A percentile compares a stretch with the other conserved stretches of the same genome.
phyloP scores from a whole-genome alignment of 1,140 invertebrate genomes.

The Hyles vespertilio region DNA sequence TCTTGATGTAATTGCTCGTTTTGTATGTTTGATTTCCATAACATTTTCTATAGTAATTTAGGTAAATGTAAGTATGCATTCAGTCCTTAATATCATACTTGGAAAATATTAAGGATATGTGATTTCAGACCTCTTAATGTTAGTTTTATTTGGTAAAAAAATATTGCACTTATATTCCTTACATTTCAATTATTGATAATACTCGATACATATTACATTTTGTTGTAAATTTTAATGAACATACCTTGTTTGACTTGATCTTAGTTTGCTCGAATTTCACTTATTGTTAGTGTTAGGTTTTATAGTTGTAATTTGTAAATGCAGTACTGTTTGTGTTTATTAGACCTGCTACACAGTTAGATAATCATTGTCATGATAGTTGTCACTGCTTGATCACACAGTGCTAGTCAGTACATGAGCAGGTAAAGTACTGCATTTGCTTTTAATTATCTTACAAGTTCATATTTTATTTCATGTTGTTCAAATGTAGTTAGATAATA shows the following conservation, averaged over 20 bases:
- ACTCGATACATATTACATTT: conserved; percentile 25
- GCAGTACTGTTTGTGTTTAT: conserved; percentile 20
- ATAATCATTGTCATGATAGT: conserved; percentile 10
- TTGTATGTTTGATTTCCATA: conserved; percentile 4
- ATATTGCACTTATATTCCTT: conserved; percentile 2
- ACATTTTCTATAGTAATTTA: neutral
- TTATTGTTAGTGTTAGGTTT: conserved; percentile 25
- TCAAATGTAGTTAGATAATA: conserved; percentile 21
- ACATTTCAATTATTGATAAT: conserved; percentile 27
- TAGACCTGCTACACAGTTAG: conserved; percentile 13
- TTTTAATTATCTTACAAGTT: conserved; percentile 9
- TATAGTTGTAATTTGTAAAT: conserved; percentile 24
- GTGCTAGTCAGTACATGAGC: conserved; percentile 31
- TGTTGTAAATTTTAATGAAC: conserved; percentile 20
- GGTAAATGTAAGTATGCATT: neutral
- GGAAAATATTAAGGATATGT: conserved; percentile 4
- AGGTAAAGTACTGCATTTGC: conserved; percentile 19
- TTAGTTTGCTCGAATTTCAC: conserved; percentile 32
- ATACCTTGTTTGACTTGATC: conserved; percentile 21
- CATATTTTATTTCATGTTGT: conserved; percentile 27
- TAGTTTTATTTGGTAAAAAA: conserved; percentile 15
- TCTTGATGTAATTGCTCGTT: conserved; percentile 7
- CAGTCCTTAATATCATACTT: neutral
- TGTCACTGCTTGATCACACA: conserved; percentile 3
- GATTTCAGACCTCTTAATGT: conserved; percentile 10